Evolutionary conservation across 2,113 vertebrate genomes (phyloP), one percentile per base, ranked within the genome.

Genomic region (Serinus canaria): DNA sequence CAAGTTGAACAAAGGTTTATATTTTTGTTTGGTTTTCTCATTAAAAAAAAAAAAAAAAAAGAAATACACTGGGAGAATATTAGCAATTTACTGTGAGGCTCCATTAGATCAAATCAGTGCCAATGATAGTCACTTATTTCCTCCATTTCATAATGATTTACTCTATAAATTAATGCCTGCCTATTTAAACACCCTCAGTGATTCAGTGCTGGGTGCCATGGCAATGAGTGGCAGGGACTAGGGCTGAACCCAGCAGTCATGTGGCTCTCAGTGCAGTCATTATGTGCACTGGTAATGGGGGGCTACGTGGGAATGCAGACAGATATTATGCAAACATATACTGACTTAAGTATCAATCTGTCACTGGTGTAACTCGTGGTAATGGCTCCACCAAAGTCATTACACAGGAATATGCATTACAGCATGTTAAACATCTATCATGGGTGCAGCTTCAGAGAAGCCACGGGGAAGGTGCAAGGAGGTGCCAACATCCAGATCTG

Each of bases 241-340:
- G 92, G 93, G 85, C 81, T 75, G 89, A 87, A 15, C 83, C 91
- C 91, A 91, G 90, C 72, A 52, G 41, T 92, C 81, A n/a, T 58
- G 46, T 50, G 90, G 91, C 87, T 90, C 91, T 80, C 46, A 0
- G 22, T 63, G 92, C 92, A 90, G 78, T 90, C 87, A 33, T 41
- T 88, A 35, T 70, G 77, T 49, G 83, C 15, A 6, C 87, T 59
- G 28, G 90, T 90, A 72, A 92, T 79, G 91, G 94, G 92, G 90
- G 85, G 82, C 93, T 91, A 13, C 9, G 60, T 35, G 87, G 44
- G 93, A 91, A 90, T 7, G 2, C 31, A 83, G 92, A 70, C 87
- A 91, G 89, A 91, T 94, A 96, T 96, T 96, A 87, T 94, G 89
- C 89, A 93, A 95, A 97, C 93, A 84, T 94, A 68, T 39, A 92